Evolutionary conservation across 2,797 vertebrate species (phyloP), one percentile per base, ranked within the genome.

Genomic region (Mallotus villosus): DNA sequence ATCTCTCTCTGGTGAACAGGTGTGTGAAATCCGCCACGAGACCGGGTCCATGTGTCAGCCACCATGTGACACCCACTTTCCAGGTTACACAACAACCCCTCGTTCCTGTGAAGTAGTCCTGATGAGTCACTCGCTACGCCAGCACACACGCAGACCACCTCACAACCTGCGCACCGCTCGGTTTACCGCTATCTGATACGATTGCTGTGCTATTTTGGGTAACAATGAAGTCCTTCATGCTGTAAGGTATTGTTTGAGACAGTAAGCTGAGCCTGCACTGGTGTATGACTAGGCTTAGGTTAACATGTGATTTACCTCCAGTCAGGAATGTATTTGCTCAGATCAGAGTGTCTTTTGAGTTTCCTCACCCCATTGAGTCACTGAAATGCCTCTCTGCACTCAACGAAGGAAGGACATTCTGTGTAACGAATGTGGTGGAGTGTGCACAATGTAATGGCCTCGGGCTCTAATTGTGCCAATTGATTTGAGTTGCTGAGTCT

Each of bases 61-160:
- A 24, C 25, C 49, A 5, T 64, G 22, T 66, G 16, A 92, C 92
- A 93, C 87, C 90, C 79, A 0, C 34, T 87, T 88, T 92, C 92
- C 91, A 91, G 91, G 91, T 95, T 95, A 92, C 94, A 92, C 93
- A 95, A 92, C 93, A 95, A 94, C 88, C 87, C 88, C 87, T 89
- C 85, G 90, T 94, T 94, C 92, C 94, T 93, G 91, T 87, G 70
- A 81, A 83, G 82, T 87, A 88, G 92, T 86, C 82, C 62, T 91
- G 88, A 90, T 94, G 94, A 95, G 89, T 95, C 94, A 94, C 51
- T 55, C 51, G 16, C 19, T 55, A n/a, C 11, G 11, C 41, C 51
- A n/a, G 51, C 51, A 17, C 51, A 11, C 16, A 55, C 51, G 2
- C 16, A 6, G 51, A n/a, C 4, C 5, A 55, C 16, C 51, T 55